These are phyloP conservation scores for Dendrocincla fuliginosa DNA, from an alignment of 2,797 vertebrate species.

Conservation along the genomic window DNA sequence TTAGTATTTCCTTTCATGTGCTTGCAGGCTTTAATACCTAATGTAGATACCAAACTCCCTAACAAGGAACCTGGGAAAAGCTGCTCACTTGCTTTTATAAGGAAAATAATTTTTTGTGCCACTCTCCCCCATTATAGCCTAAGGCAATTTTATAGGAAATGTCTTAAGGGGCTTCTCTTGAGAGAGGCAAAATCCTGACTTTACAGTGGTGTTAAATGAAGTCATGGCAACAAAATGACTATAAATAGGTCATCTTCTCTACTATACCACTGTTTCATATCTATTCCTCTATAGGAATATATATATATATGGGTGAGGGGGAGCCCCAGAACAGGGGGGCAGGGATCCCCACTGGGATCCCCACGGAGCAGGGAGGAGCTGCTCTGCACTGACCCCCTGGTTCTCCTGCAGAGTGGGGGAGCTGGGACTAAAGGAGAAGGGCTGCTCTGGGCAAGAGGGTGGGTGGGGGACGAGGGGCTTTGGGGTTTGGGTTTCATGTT, in stretches of 20 bases:
- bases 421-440: background rate
- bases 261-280: background rate
- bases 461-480: background rate
- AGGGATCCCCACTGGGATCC: background rate
- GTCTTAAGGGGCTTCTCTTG: background rate
- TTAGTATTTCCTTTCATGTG: background rate
- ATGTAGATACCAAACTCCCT: background rate
- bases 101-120: background rate
- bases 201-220: background rate
- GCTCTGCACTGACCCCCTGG: rapidly evolving
- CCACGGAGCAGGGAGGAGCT: no score
- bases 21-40: constrained; percentile 2
- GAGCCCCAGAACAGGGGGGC: rapidly evolving
- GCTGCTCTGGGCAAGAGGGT: rapidly evolving
- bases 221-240: background rate
- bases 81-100: background rate
- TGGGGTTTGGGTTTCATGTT: background rate
- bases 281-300: background rate
- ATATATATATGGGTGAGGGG: no score
- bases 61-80: constrained; percentile 25
- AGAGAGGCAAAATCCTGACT: background rate
- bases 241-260: background rate
- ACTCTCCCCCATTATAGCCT: background rate
- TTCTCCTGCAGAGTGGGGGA: background rate
- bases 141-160: background rate